These are phyloP conservation scores for Nothocercus nigrocapillus DNA, from an alignment of 2,113 vertebrate species.

Conservation along the genomic window DNA sequence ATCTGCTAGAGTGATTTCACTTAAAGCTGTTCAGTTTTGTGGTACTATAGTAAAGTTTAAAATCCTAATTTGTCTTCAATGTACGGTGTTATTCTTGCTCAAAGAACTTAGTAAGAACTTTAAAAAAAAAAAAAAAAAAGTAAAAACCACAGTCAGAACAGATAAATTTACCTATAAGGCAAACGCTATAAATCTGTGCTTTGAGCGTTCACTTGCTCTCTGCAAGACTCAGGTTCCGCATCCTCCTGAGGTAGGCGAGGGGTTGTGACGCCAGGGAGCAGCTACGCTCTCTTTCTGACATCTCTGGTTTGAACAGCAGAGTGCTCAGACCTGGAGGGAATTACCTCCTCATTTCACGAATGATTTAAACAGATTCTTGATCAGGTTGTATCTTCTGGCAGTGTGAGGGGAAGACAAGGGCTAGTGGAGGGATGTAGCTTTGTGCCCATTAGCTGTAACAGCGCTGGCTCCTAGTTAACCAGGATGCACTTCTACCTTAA, in stretches of 20 bases:
- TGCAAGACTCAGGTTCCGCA: background rate
- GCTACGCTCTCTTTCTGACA: background rate
- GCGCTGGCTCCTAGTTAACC: background rate
- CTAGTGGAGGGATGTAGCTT: background rate
- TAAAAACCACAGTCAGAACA: background rate
- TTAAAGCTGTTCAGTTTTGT: background rate
- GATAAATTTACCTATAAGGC: accelerated
- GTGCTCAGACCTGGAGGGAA: background rate
- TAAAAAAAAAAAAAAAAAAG: background rate
- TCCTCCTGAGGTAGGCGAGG: background rate
- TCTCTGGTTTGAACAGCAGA: background rate
- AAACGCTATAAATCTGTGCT: background rate
- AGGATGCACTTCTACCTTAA: background rate
- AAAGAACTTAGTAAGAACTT: background rate
- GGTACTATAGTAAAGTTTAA: background rate
- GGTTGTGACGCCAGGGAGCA: background rate
- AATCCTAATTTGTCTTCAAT: background rate
- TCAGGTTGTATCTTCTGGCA: background rate
- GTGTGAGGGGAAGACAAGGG: background rate
- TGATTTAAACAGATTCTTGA: background rate
- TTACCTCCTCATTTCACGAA: background rate
- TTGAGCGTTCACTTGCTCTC: background rate
- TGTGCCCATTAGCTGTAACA: background rate
- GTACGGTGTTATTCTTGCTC: background rate
- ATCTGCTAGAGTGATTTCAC: background rate